Evolutionary conservation across 2,113 vertebrate genomes (phyloP).

Genomic region (Albula goreensis): DNA sequence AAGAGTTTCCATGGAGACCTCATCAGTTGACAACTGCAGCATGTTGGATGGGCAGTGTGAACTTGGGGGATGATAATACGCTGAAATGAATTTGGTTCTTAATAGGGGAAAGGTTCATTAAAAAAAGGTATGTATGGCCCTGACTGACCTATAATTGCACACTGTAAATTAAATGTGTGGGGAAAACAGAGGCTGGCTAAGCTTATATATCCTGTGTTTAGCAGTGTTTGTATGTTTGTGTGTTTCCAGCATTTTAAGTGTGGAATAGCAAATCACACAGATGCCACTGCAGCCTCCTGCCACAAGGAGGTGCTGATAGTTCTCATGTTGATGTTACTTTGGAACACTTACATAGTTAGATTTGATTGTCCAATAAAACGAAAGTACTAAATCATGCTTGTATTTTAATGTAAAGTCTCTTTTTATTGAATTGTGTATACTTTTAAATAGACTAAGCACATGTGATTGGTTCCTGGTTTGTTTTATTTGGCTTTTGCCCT

Average conservation of each 20-base stretch:
- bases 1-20: neutral
- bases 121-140: neutral
- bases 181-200: neutral
- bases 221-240: no score
- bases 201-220: neutral
- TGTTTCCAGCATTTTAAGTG: no score
- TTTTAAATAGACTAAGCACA: no score
- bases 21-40: neutral
- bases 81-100: no score
- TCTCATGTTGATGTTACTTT: neutral
- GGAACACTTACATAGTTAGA: no score
- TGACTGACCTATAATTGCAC: neutral
- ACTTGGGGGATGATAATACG: neutral
- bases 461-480: no score
- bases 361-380: no score
- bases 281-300: neutral
- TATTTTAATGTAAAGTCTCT: no score
- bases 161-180: constrained; percentile 1
- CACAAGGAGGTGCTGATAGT: neutral
- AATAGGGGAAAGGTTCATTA: no score
- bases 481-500: no score
- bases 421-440: no score
- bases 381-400: no score
- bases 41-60: neutral
- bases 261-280: neutral